Evolutionary conservation across 2,797 vertebrate genomes (phyloP).

Genomic region (Liparis tanakae): DNA sequence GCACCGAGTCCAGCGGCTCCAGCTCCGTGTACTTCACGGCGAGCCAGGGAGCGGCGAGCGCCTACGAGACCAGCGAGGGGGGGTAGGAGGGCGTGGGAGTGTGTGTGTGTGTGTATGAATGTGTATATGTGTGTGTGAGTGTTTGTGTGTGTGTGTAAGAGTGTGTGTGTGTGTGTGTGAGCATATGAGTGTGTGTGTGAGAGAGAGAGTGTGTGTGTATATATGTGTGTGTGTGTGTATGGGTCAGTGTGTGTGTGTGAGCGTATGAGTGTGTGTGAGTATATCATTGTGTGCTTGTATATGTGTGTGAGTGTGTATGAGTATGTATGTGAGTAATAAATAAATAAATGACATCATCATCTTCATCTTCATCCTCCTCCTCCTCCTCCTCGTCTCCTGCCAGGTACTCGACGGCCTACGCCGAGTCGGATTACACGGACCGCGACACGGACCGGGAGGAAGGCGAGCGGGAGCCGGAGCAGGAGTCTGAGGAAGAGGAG

Average conservation of each 20-base stretch:
- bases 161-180: too few relatives aligned
- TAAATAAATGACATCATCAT: rapidly evolving
- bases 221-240: too few relatives aligned
- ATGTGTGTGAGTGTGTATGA: too few relatives aligned
- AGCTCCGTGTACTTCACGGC: constrained; percentile 96
- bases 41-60: constrained; percentile 81
- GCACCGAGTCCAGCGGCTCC: constrained; percentile 90
- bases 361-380: too few relatives aligned
- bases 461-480: constrained; percentile 78
- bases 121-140: too few relatives aligned
- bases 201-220: too few relatives aligned
- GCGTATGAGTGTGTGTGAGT: too few relatives aligned
- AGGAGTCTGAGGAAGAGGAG: constrained; percentile 84
- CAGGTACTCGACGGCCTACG: constrained; percentile 93
- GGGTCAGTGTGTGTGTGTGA: too few relatives aligned
- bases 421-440: constrained; percentile 92
- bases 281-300: too few relatives aligned
- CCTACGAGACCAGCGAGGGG: constrained; percentile 87
- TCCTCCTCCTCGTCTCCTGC: rapidly evolving
- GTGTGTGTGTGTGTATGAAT: too few relatives aligned
- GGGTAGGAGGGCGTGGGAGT: constrained; percentile 78
- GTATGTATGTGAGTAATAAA: background rate
- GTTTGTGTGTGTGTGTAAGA: too few relatives aligned
- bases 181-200: too few relatives aligned
- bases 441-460: constrained; percentile 87